Base-by-base conservation (phyloP, 2,113 vertebrate genomes). In the Alouatta palliata region DNA sequence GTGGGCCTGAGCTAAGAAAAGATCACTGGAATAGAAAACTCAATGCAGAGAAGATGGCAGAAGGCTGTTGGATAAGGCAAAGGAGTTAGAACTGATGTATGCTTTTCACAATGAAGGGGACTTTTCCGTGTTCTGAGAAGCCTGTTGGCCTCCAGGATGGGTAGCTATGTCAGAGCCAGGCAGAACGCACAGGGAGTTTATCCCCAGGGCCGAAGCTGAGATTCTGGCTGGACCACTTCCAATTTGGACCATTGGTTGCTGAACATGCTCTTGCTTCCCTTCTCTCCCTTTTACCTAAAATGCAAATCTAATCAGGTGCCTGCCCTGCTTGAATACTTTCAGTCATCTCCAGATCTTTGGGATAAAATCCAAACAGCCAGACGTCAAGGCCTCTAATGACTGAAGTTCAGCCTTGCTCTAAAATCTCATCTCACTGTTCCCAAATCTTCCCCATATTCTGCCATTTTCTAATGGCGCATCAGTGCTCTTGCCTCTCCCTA, bases 21-120 rank as follows among this genome's bases (percentile, higher is more conserved):
- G 66, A 75, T 61, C 11, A 0, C 68, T 76, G 71, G 56, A 40
- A 52, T 75, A 30, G 25, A 58, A 40, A 81, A 21, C 30, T 77
- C 58, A 16, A 27, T 3, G n/a, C 25, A 3, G 30, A 80, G 47
- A 45, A n/a, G 37, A 40, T 56, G 32, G 71, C 35, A 58, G n/a
- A 37, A 76, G 32, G 13, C 49, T 45, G 9, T 20, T 56, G 17
- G 20, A 37, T 81, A 68, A 4, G 20, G 9, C 30, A 66, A 27
- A 84, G 35, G 35, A 49, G 45, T 85, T 37, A 89, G 43, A 68
- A 75, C 30, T 82, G 64, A 70, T 1, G 0, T 37, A 61, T 25
- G 45, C 35, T 94, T 87, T 70, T 54, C 64, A 89, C 52, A 49
- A 71, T 35, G 79, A 77, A 90, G 37, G 40, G 32, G 30, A 45